phyloP scores from a whole-genome alignment of 2,888 invertebrate species.

The Geophilus truncorum region DNA sequence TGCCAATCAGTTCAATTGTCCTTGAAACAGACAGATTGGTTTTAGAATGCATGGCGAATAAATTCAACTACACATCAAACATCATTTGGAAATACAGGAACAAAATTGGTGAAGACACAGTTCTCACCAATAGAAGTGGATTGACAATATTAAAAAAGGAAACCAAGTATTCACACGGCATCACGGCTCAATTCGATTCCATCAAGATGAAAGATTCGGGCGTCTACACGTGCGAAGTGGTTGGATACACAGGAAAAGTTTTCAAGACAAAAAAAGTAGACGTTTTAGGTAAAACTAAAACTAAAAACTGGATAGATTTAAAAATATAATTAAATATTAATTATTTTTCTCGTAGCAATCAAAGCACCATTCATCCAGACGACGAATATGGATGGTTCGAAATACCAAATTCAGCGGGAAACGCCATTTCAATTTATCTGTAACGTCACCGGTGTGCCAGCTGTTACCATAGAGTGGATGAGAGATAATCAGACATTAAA shows the following conservation, averaged over 20 bases:
- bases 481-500: constrained; percentile 42
- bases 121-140: not conserved
- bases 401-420: constrained; percentile 36
- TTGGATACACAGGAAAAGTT: not conserved
- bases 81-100: not conserved
- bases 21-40: not conserved
- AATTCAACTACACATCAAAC: not conserved
- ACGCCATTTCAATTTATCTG: constrained; percentile 39
- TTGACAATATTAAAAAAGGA: not conserved
- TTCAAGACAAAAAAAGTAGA: not conserved
- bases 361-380: not conserved
- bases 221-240: not conserved
- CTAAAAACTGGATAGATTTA: not conserved
- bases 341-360: not conserved
- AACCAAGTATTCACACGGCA: not conserved
- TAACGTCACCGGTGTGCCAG: constrained; percentile 44
- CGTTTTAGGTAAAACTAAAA: not conserved
- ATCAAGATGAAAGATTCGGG: not conserved
- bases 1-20: not conserved
- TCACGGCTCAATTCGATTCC: not conserved
- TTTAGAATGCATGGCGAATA: not conserved
- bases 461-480: constrained; percentile 41
- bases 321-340: too few relatives aligned
- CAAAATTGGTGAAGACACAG: not conserved
- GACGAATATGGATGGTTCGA: constrained; percentile 36